Base-by-base conservation (phyloP, 1,140 invertebrate genomes). In the Bradynema listronoti region DNA sequence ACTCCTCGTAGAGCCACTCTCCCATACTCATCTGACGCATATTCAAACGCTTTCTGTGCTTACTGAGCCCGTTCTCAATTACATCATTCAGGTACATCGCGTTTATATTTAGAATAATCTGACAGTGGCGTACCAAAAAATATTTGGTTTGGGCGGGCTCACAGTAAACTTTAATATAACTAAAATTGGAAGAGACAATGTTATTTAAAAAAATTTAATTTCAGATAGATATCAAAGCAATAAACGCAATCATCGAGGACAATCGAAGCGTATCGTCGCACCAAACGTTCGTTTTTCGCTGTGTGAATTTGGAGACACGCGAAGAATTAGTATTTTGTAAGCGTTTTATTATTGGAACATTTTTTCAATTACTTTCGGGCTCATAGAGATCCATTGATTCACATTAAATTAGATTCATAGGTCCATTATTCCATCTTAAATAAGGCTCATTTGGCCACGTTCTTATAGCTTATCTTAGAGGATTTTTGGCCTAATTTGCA, bases 51-150 rank as follows among this genome's bases (percentile, higher is more conserved):
- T 73, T 9, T 49, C 61, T 16, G 11, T 56, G 2, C 34, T 74
- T 9, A 74, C 72, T 11, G 70, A 76, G 50, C 73, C 73, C 4
- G 33, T 74, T 0, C 57, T 71, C 27, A 29, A 66, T 25, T 14
- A 55, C 7, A 72, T 73, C 46, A 43, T 73, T 7, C 54, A 72
- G 50, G 71, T 73, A 64, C n/a, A 49, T n/a, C 16, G n/a, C 42
- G 25, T n/a, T 54, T 16, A 49, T 4, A 22, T 47, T 53, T 53
- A n/a, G n/a, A n/a, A n/a, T n/a, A n/a, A n/a, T n/a, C n/a, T n/a
- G n/a, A n/a, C n/a, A n/a, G n/a, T n/a, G 9, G 9, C 43, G 51
- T 11, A 22, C 27, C 27, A 47, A 47, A 16, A n/a, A 4, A 49
- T 49, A 16, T 24, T 25, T 49, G 6, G 45, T 55, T 55, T 4